These are phyloP conservation scores for Zootermopsis nevadensis DNA, from an alignment of 2,888 invertebrate genomes.

Conservation along the genomic window DNA sequence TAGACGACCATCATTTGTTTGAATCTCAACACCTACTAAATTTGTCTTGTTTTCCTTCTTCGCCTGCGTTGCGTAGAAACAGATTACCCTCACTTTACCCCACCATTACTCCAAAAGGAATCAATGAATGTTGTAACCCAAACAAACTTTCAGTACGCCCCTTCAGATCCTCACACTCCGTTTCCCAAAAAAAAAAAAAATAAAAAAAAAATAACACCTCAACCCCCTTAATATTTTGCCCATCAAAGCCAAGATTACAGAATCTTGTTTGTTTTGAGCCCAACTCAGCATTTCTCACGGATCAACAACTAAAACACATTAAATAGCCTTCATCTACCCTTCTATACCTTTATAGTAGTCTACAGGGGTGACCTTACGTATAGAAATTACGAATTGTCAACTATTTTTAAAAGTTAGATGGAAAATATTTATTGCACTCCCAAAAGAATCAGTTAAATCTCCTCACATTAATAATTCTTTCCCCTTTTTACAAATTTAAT, in stretches of 20 bases:
- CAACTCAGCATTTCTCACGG: slow-evolving; percentile 33
- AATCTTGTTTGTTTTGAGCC: slow-evolving; percentile 27
- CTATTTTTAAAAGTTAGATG: too few relatives aligned
- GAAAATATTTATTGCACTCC: too few relatives aligned
- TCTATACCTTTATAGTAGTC: background rate
- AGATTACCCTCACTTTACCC: background rate
- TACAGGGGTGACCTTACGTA: background rate
- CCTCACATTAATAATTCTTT: too few relatives aligned
- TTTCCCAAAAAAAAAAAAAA: too few relatives aligned
- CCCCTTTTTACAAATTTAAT: too few relatives aligned
- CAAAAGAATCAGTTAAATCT: too few relatives aligned
- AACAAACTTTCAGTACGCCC: slow-evolving; percentile 7
- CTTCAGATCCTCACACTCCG: background rate
- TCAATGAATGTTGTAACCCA: slow-evolving; percentile 25
- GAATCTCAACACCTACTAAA: background rate
- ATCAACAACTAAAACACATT: slow-evolving; percentile 45
- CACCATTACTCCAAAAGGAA: background rate
- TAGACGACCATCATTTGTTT: background rate
- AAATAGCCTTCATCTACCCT: background rate
- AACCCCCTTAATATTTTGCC: background rate
- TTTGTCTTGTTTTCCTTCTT: slow-evolving; percentile 27
- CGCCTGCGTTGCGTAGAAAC: slow-evolving; percentile 3
- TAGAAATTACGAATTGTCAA: background rate
- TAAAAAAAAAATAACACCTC: too few relatives aligned
- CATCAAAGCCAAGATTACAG: background rate